Conservation (phyloP, 2,888 invertebrate species). For the Gymnoscelis rufifasciata region DNA sequence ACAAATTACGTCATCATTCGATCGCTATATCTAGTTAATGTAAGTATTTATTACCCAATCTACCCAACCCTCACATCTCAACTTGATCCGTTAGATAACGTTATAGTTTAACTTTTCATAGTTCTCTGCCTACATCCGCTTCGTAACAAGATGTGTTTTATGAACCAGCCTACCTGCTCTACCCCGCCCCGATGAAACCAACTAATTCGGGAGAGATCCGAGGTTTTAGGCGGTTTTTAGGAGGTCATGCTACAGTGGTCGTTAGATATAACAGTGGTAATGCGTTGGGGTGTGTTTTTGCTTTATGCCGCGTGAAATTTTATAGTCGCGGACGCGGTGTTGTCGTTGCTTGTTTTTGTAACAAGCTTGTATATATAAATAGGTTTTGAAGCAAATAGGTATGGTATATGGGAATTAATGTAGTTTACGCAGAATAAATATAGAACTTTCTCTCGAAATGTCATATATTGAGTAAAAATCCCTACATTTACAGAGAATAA, state of each 20-base stretch:
- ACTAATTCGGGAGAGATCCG: slow-evolving; percentile 5
- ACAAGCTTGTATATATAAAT: slow-evolving; percentile 20
- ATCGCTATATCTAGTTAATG: not conserved
- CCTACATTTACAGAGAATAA: no score
- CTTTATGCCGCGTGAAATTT: slow-evolving; percentile 79
- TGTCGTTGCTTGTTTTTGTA: slow-evolving; percentile 32
- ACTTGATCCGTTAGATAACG: slow-evolving; percentile 25
- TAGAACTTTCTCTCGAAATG: no score
- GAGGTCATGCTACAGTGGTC: slow-evolving; percentile 50
- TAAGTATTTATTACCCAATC: not conserved
- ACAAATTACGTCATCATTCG: not conserved
- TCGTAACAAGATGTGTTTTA: slow-evolving; percentile 68
- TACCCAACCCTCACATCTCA: slow-evolving; percentile 7
- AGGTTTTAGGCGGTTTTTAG: slow-evolving; percentile 18
- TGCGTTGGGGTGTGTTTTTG: slow-evolving; percentile 76
- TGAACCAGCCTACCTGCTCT: slow-evolving; percentile 44
- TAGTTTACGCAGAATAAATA: no score
- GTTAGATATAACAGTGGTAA: slow-evolving; percentile 59
- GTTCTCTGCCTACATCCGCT: slow-evolving; percentile 67
- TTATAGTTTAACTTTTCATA: slow-evolving; percentile 67
- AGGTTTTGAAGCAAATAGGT: no score
- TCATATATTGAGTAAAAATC: no score
- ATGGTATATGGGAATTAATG: no score
- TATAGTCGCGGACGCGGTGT: slow-evolving; percentile 60
- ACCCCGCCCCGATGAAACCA: slow-evolving; percentile 15